Conservation (phyloP, 2,888 invertebrate species). For the Halocaridina rubra region DNA sequence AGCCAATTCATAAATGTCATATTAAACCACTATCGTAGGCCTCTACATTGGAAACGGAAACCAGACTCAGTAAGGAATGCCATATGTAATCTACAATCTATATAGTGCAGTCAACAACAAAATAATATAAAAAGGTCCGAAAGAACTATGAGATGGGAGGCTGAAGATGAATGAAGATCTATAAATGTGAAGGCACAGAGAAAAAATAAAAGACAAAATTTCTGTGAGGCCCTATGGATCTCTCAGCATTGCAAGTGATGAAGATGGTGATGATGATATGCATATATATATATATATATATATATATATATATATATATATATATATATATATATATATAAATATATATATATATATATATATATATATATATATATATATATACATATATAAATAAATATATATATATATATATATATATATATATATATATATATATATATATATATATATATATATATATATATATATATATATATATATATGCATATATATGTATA, state of each 20-base stretch:
- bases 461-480: neutral
- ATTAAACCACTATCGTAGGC: too few relatives aligned
- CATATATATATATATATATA: neutral
- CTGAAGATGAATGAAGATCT: too few relatives aligned
- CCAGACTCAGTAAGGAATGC: too few relatives aligned
- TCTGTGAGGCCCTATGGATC: neutral
- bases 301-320: neutral
- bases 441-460: constrained; percentile 1
- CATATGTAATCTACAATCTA: too few relatives aligned
- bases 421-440: neutral
- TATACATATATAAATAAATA: neutral
- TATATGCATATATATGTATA: constrained; percentile 8
- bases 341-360: neutral
- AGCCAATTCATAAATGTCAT: too few relatives aligned
- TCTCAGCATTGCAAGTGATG: neutral
- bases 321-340: neutral
- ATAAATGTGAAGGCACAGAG: too few relatives aligned
- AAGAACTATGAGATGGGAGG: too few relatives aligned
- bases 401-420: neutral
- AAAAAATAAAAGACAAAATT: neutral
- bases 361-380: constrained; percentile 4
- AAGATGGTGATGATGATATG: neutral
- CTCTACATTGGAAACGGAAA: too few relatives aligned
- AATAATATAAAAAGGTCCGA: too few relatives aligned
- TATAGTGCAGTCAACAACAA: too few relatives aligned